Conservation (phyloP, 2,797 vertebrate genomes). For the Liasis olivaceus region DNA sequence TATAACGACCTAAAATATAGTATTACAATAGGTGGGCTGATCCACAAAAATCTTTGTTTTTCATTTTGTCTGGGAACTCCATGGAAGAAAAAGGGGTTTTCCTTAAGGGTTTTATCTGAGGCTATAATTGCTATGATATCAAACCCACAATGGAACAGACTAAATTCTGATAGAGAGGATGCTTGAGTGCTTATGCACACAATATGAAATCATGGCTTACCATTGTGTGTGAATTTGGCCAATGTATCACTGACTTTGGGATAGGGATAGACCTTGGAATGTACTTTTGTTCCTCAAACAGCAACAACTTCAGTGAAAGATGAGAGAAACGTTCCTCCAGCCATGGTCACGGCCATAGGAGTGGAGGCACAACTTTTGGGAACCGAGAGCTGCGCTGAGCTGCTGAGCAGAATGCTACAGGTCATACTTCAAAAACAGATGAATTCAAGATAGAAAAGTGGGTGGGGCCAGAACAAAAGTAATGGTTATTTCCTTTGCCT, state of each 20-base stretch:
- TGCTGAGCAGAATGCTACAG: not conserved
- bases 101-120: conserved; percentile 21
- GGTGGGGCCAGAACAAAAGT: not conserved
- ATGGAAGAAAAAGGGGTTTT: conserved; percentile 8
- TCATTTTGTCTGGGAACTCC: conserved; percentile 27
- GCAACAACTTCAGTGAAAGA: not conserved
- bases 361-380: not conserved
- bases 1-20: conserved; percentile 46
- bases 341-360: not conserved
- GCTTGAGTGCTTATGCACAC: not conserved
- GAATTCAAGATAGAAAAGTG: not conserved
- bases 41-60: conserved; percentile 3
- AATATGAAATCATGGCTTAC: not conserved
- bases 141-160: not conserved
- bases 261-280: not conserved
- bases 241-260: not conserved
- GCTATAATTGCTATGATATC: not conserved
- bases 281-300: not conserved
- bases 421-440: not conserved
- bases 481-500: not conserved
- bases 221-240: not conserved
- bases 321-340: not conserved
- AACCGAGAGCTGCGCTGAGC: not conserved
- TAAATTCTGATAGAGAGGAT: not conserved
- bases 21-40: conserved; percentile 24